Conservation (phyloP, 2,888 invertebrate species). For the Cryptosula pallasiana region DNA sequence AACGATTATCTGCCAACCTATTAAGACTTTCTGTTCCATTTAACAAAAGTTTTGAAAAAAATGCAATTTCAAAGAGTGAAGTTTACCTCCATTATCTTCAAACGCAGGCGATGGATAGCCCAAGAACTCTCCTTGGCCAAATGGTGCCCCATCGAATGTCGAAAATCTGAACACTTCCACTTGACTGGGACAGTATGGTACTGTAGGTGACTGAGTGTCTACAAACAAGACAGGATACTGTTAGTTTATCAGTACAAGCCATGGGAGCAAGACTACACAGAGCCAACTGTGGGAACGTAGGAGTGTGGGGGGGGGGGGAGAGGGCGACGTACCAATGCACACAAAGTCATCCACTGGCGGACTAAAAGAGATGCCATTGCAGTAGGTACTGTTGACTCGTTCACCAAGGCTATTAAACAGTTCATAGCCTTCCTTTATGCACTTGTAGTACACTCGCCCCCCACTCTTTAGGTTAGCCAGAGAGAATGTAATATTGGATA, state of each 20-base stretch:
- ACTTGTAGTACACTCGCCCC: slow-evolving; percentile 1
- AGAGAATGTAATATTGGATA: background rate
- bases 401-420: background rate
- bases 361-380: background rate
- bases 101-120: background rate
- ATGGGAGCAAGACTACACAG: background rate
- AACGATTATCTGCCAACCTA: too few species aligned
- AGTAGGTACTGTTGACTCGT: background rate
- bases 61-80: too few species aligned
- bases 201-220: background rate
- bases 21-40: too few species aligned
- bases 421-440: background rate
- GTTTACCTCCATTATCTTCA: slow-evolving; percentile 14
- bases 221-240: too few species aligned
- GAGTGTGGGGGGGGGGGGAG: background rate
- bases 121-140: slow-evolving; percentile 1
- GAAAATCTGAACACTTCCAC: slow-evolving; percentile 3
- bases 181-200: background rate
- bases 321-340: background rate
- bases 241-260: background rate
- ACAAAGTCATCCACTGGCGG: background rate
- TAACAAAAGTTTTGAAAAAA: too few species aligned
- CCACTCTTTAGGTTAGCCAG: slow-evolving; percentile 4
- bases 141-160: background rate
- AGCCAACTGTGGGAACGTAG: background rate